Percentiles rank a stretch among this genome's conserved stretches.
Evolutionary conservation across 2,888 invertebrate species (phyloP).

Genomic region (Lasius platythorax): DNA sequence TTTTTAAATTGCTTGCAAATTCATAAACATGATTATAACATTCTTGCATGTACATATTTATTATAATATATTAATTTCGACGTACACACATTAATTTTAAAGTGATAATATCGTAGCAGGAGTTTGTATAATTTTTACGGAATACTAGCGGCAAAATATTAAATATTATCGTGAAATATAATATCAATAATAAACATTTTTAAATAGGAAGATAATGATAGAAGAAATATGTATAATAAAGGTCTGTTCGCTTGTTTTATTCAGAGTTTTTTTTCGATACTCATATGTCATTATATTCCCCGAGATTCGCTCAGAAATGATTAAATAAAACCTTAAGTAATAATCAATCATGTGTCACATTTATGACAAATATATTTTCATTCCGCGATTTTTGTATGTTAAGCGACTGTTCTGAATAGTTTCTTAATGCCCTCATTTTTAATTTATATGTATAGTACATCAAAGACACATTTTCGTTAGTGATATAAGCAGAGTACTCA

Average conservation of each 20-base stretch:
- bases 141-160: slow-evolving; percentile 13
- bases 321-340: neutral
- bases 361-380: slow-evolving; percentile 10
- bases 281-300: neutral
- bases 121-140: neutral
- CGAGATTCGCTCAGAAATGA: neutral
- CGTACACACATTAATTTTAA: neutral
- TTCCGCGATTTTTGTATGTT: neutral
- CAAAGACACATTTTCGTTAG: neutral
- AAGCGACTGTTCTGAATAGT: neutral
- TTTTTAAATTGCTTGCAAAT: neutral
- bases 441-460: neutral
- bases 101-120: neutral
- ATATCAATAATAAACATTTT: neutral
- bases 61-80: slow-evolving; percentile 17
- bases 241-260: neutral
- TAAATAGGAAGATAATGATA: neutral
- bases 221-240: neutral
- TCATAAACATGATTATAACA: neutral
- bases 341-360: slow-evolving; percentile 11
- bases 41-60: neutral
- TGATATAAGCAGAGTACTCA: neutral
- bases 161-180: neutral
- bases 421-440: neutral
- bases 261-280: neutral